phyloP scores from a whole-genome alignment of 1,140 invertebrate genomes.

The Epicauta chinensis region DNA sequence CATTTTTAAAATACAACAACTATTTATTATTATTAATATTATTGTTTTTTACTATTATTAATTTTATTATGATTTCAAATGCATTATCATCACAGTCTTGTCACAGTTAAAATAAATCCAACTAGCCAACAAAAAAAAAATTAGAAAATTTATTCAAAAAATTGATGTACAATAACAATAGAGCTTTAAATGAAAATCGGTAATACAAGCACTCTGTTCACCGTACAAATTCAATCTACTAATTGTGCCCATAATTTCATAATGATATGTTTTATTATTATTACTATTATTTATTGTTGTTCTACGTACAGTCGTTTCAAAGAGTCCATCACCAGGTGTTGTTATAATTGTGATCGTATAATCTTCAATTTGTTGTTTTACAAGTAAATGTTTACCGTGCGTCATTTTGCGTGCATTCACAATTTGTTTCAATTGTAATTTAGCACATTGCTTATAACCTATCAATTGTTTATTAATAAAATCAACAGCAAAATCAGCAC shows the following conservation, averaged over 20 bases:
- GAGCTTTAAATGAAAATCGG: conserved; percentile 65
- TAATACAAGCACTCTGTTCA: conserved; percentile 69
- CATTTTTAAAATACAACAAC: too few relatives aligned
- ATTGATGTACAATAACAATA: conserved; percentile 63
- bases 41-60: too few relatives aligned
- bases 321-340: conserved; percentile 62
- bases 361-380: conserved; percentile 31
- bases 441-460: conserved; percentile 53
- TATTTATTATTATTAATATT: too few relatives aligned
- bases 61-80: too few relatives aligned
- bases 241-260: conserved; percentile 54
- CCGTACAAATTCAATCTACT: conserved; percentile 79
- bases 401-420: conserved; percentile 49
- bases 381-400: conserved; percentile 41
- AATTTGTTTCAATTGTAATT: conserved; percentile 48
- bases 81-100: too few relatives aligned
- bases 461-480: conserved; percentile 58
- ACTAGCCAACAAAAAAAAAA: too few relatives aligned
- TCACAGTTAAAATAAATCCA: too few relatives aligned
- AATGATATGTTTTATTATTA: not conserved
- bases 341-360: conserved; percentile 61
- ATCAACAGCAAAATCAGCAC: conserved; percentile 51
- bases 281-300: conserved; percentile 4
- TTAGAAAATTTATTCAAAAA: not conserved
- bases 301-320: conserved; percentile 63